phyloP scores from a whole-genome alignment of 2,888 invertebrate genomes.

The Hybos culiciformis region DNA sequence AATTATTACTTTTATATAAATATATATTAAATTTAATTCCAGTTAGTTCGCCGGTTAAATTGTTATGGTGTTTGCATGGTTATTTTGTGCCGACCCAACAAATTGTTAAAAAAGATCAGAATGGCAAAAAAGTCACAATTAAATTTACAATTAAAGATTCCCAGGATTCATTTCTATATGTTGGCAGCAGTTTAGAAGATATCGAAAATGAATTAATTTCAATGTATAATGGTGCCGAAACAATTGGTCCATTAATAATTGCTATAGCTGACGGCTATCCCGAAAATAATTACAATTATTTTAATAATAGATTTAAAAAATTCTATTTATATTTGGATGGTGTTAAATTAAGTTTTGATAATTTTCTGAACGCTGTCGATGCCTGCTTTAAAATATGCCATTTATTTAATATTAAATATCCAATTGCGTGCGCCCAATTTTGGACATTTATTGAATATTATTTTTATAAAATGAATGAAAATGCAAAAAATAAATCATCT shows the following conservation, averaged over 20 bases:
- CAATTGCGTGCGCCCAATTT: background rate
- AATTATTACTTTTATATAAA: too few relatives aligned
- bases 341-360: conserved; percentile 3
- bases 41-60: too few relatives aligned
- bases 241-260: conserved; percentile 3
- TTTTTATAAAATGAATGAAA: conserved; percentile 8
- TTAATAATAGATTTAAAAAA: background rate
- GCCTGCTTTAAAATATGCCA: conserved; percentile 7
- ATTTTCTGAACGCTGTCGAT: conserved; percentile 2
- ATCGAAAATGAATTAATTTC: conserved; percentile 9
- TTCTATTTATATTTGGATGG: conserved; percentile 7
- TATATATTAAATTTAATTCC: too few relatives aligned
- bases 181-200: conserved; percentile 5
- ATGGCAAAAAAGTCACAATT: conserved; percentile 2
- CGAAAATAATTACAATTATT: too few relatives aligned
- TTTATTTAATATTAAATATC: conserved; percentile 7
- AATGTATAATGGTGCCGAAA: conserved; percentile 1
- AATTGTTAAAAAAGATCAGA: conserved; percentile 1
- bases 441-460: conserved; percentile 7
- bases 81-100: conserved; percentile 1
- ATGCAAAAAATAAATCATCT: conserved; percentile 2
- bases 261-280: background rate
- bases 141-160: conserved; percentile 9
- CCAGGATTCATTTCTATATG: conserved; percentile 7
- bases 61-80: conserved; percentile 1